Evolutionary conservation across 2,888 invertebrate species (phyloP), one percentile per base, ranked within the genome.

Genomic region (Leptopterna dolabrata): DNA sequence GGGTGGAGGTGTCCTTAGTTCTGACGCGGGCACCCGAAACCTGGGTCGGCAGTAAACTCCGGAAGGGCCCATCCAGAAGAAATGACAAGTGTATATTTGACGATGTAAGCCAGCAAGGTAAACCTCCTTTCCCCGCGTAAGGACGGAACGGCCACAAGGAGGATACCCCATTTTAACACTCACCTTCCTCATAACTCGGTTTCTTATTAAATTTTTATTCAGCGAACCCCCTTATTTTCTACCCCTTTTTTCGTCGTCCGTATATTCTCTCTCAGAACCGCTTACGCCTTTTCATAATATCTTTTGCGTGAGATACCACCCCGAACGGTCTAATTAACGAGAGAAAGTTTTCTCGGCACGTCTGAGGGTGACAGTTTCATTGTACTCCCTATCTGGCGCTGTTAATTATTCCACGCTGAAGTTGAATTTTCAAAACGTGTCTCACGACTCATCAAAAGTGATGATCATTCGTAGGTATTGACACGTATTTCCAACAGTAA

Each of bases 1-100:
- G n/a, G n/a, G n/a, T n/a, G n/a, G n/a, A n/a, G 36, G 51, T n/a
- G 63, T 63, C 63, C 63, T 63, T 63, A 63, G 63, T 63, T 63
- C 24, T 63, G 63, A 63, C 63, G 24, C 24, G 24, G 24, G 24
- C 63, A 27, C 27, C 63, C 24, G 24, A 63, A 24, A 11, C 63
- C 24, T 27, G 11, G 63, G 63, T 63, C 24, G 63, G 63, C 63
- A 63, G 63, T 63, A 63, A 63, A 63, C 63, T 27, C 63, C 24
- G 63, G 63, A 63, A 63, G 63, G 24, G 63, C 19, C 63, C 63
- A 63, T 63, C 63, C 63, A 24, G 24, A 63, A 63, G 63, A 13
- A 63, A 63, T 63, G 63, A 13, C 63, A 63, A 55, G 47, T 14
- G 63, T 63, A 63, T 63, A 63, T 63, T 63, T 63, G 63, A 63